Conservation (phyloP, 1,140 invertebrate genomes). For the Atta cephalotes region DNA sequence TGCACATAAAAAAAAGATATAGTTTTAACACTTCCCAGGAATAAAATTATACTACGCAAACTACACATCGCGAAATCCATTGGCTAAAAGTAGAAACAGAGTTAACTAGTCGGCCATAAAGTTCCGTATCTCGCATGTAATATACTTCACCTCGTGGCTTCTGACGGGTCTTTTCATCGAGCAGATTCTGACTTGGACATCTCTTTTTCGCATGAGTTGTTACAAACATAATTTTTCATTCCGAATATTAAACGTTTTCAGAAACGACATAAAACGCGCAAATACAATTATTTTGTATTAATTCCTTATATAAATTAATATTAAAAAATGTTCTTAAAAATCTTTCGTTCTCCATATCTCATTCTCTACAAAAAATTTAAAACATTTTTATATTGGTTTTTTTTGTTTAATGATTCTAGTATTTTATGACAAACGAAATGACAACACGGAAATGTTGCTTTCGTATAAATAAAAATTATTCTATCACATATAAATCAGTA, state of each 20-base stretch:
- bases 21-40: conserved; percentile 33
- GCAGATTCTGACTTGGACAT: conserved; percentile 64
- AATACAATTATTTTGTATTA: not conserved
- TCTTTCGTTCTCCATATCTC: not conserved
- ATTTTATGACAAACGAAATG: not conserved
- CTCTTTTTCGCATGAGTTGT: conserved; percentile 63
- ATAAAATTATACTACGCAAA: conserved; percentile 49
- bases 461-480: not conserved
- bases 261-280: conserved; percentile 22
- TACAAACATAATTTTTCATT: conserved; percentile 51
- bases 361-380: not conserved
- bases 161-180: conserved; percentile 67
- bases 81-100: conserved; percentile 70
- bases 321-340: not conserved
- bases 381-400: not conserved
- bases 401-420: not conserved
- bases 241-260: conserved; percentile 58
- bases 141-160: conserved; percentile 58
- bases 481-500: not conserved
- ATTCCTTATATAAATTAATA: not conserved
- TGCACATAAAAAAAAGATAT: conserved; percentile 18
- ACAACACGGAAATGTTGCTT: not conserved
- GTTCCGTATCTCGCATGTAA: conserved; percentile 63
- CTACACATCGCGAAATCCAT: conserved; percentile 54
- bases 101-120: conserved; percentile 72